phyloP scores from a whole-genome alignment of 1,140 invertebrate species.

The Brachionus asplanchnoidis region DNA sequence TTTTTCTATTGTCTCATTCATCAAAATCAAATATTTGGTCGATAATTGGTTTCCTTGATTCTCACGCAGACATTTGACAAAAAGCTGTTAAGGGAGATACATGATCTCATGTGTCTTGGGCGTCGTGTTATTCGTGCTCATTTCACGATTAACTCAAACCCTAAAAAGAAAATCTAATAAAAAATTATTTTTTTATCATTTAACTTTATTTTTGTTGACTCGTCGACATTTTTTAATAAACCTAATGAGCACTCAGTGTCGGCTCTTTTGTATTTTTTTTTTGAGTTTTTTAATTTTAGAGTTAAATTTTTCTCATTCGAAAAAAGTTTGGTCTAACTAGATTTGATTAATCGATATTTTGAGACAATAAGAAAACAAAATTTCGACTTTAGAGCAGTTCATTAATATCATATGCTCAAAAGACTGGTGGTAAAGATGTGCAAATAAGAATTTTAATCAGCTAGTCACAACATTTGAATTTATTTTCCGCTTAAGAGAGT shows the following conservation, averaged over 20 bases:
- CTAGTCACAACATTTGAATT: neutral
- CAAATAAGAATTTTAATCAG: neutral
- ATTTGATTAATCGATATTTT: neutral
- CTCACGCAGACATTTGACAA: conserved; percentile 8
- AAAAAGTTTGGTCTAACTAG: neutral
- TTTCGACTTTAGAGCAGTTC: neutral
- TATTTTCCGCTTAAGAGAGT: neutral
- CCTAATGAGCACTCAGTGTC: neutral
- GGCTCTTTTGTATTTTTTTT: neutral
- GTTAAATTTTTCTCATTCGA: neutral
- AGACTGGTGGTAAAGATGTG: neutral
- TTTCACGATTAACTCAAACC: neutral
- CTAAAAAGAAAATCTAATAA: neutral
- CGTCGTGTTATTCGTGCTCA: neutral
- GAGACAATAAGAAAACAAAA: neutral
- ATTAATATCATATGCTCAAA: neutral
- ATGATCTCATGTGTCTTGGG: neutral
- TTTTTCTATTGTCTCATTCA: neutral
- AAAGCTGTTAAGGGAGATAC: neutral
- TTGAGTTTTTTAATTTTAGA: neutral
- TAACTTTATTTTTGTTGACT: neutral
- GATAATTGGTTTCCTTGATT: conserved; percentile 2
- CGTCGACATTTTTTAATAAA: neutral
- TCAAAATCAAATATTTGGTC: neutral
- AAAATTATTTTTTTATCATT: neutral